Evolutionary conservation across 2,797 vertebrate species (phyloP).

Genomic region (Sebastes hopkinsi): DNA sequence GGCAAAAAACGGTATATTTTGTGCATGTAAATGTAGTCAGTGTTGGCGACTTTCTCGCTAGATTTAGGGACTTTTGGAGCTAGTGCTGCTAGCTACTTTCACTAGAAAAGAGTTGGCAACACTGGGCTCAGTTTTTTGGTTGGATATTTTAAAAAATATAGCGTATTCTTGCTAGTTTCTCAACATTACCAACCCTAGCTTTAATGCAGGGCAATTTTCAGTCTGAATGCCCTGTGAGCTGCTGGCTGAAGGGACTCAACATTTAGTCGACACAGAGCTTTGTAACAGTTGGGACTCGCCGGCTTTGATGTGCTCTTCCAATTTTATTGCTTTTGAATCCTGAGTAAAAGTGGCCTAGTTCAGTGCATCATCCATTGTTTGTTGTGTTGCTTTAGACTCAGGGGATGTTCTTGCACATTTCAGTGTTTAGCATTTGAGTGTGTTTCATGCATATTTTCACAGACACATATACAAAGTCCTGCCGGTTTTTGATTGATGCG

Average conservation of each 20-base stretch:
- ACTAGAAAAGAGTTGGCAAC: neutral
- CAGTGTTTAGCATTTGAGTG: neutral
- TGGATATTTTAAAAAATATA: neutral
- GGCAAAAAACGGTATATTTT: too few species aligned
- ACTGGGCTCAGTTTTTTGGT: neutral
- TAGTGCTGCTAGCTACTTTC: neutral
- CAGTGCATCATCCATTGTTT: neutral
- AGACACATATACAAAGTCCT: neutral
- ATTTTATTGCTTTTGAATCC: conserved; percentile 4
- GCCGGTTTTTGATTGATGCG: conserved; percentile 2
- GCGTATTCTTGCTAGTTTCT: neutral
- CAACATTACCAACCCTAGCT: neutral
- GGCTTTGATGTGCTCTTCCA: neutral
- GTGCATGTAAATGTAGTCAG: too few species aligned
- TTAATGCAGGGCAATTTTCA: neutral
- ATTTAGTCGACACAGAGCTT: conserved; percentile 3
- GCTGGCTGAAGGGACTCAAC: neutral
- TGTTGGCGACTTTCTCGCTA: neutral
- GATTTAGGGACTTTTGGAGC: neutral
- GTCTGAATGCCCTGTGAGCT: neutral
- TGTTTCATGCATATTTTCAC: neutral
- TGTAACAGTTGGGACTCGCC: neutral
- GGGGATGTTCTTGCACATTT: neutral
- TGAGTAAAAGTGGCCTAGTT: neutral
- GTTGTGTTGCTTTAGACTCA: conserved; percentile 7